Evolutionary conservation across 2,113 vertebrate species (phyloP), one percentile per base, ranked within the genome.

Genomic region (Sinocyclocheilus maitianheensis): DNA sequence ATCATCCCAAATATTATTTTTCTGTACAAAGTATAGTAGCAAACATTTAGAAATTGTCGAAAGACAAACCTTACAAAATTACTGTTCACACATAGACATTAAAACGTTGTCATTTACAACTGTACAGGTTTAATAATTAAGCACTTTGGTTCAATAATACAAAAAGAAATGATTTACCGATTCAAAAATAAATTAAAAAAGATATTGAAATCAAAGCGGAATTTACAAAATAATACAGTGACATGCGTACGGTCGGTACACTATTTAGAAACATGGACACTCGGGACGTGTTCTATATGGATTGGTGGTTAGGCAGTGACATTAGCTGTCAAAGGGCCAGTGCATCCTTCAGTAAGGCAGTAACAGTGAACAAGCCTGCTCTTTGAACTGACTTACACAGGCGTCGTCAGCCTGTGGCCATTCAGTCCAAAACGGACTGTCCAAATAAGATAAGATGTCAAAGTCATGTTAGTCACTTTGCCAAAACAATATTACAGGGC

Each of bases 131-230:
- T 67, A 90, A 79, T 53, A 89, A 85, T 90, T 94, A 93, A 95
- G 93, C 94, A 94, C 95, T 96, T 96, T 96, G 96, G 95, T 95
- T 96, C 90, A 80, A 94, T 91, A 46, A 90, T 95, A 94, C 90
- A 93, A 86, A 89, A 81, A 91, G 34, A 93, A 87, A 84, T 72
- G 40, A 20, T 81, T 51, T 74, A 83, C 81, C 86, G 88, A 83
- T 92, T 91, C 84, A 93, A 94, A 95, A 96, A 95, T 95, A 94
- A 95, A 94, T 94, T 86, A 93, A 60, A 93, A 58, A 60, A 93
- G 91, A 93, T 90, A 88, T 90, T 51, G 83, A 93, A 89, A 88
- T 90, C 84, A 77, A 93, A 91, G 85, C 90, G 53, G 77, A 86
- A 93, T 93, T 93, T 93, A 94, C 93, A 94, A 93, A 94, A 93